Evolutionary conservation across 2,113 vertebrate genomes (phyloP).

Genomic region (Corythornis cristatus): DNA sequence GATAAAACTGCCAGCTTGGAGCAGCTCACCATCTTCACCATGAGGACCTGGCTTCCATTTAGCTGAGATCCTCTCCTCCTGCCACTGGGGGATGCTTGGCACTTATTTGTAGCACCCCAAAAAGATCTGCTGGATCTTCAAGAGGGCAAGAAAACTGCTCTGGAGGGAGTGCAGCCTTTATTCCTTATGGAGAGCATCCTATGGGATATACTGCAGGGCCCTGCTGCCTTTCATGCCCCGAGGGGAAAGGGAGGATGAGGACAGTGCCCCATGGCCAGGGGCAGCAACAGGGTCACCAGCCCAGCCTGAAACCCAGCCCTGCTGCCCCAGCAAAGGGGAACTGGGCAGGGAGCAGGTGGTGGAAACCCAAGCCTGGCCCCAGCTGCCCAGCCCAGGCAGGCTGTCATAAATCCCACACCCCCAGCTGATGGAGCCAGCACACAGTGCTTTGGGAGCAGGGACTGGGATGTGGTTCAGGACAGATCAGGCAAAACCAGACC

Average conservation of each 20-base stretch:
- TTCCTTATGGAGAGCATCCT: neutral
- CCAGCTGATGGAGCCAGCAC: neutral
- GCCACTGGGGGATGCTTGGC: rapidly evolving
- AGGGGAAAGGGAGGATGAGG: neutral
- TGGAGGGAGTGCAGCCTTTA: neutral
- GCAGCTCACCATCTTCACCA: neutral
- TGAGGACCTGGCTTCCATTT: neutral
- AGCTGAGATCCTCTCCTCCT: neutral
- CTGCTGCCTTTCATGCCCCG: neutral
- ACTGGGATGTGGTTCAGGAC: rapidly evolving
- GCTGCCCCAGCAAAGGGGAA: neutral
- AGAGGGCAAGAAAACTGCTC: neutral
- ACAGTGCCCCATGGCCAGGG: neutral
- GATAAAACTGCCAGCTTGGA: neutral
- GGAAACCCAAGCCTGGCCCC: slow-evolving; percentile 35
- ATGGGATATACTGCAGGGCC: neutral
- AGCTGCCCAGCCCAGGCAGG: neutral
- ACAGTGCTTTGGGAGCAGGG: rapidly evolving
- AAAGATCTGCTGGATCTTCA: neutral
- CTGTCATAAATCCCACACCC: slow-evolving; percentile 13
- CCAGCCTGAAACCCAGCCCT: neutral
- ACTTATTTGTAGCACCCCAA: neutral
- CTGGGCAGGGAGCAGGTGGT: neutral
- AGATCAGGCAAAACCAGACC: neutral
- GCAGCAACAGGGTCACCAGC: neutral